phyloP scores from a whole-genome alignment of 1,140 invertebrate genomes.

The Drosophila nebulosa region DNA sequence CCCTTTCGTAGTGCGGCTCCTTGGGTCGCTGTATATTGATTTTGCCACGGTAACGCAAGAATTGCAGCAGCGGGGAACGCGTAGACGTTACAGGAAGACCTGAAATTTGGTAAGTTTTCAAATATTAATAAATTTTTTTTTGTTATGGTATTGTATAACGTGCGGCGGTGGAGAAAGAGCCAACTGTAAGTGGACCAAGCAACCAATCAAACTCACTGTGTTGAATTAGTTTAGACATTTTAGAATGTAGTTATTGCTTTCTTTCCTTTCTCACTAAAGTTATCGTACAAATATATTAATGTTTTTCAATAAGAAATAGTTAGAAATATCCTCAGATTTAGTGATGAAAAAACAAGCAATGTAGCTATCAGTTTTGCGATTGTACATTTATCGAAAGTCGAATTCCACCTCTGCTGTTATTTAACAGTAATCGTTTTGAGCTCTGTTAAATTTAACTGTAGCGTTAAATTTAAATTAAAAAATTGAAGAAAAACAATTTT shows the following conservation, averaged over 20 bases:
- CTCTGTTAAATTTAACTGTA: not conserved
- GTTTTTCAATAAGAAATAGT: not conserved
- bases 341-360: too few relatives aligned
- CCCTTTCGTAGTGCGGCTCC: constrained; percentile 85
- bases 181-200: not conserved
- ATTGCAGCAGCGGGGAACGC: constrained; percentile 81
- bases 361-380: too few relatives aligned
- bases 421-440: too few relatives aligned
- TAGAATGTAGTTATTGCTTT: not conserved
- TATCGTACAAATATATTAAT: not conserved
- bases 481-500: not conserved
- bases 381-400: too few relatives aligned
- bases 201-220: not conserved
- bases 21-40: constrained; percentile 88
- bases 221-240: not conserved
- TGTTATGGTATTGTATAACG: not conserved
- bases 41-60: constrained; percentile 86
- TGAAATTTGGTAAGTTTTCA: not conserved
- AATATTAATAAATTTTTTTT: not conserved
- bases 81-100: constrained; percentile 71
- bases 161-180: not conserved
- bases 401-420: too few relatives aligned
- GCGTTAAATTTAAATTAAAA: not conserved
- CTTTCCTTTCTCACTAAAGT: not conserved
- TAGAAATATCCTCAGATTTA: not conserved